A percentile compares a stretch with the other conserved stretches of the same genome.
These are phyloP conservation scores for Epinephelus coioides DNA, from an alignment of 2,797 vertebrate genomes.

Conservation along the genomic window DNA sequence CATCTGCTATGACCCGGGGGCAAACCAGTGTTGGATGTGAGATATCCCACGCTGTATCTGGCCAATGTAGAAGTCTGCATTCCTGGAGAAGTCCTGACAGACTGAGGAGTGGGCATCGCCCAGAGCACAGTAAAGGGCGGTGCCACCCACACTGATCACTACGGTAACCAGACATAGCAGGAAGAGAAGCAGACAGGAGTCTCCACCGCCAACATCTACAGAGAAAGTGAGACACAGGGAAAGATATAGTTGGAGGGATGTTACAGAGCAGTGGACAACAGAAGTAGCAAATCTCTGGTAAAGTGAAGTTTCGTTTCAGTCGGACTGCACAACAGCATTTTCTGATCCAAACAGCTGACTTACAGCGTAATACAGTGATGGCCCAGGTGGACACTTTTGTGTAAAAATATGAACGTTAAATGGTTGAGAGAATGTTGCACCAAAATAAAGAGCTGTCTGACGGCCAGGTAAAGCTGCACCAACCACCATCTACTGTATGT, in stretches of 20 bases:
- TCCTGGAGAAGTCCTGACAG: constrained; percentile 95
- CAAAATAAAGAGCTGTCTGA: too few species aligned
- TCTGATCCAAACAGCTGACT: too few species aligned
- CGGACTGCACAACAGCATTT: too few species aligned
- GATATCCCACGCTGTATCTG: constrained; percentile 90
- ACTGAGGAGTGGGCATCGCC: constrained; percentile 93
- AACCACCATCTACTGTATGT: too few species aligned
- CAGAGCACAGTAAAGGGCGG: constrained; percentile 95
- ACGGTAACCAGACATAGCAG: constrained; percentile 95
- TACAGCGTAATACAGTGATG: too few species aligned
- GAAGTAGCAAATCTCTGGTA: too few species aligned
- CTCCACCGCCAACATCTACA: constrained; percentile 92
- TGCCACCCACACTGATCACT: constrained; percentile 96
- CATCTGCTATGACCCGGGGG: constrained; percentile 82
- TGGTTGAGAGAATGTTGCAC: too few species aligned
- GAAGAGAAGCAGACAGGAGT: constrained; percentile 95
- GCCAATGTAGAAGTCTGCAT: constrained; percentile 94
- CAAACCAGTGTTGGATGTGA: constrained; percentile 92
- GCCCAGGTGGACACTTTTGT: too few species aligned
- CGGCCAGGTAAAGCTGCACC: too few species aligned
- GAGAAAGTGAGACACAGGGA: constrained; percentile 40
- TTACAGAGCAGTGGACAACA: not conserved
- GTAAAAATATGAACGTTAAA: too few species aligned
- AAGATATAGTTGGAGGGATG: not conserved
- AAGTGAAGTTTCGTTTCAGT: too few species aligned